phyloP scores from a whole-genome alignment of 2,113 vertebrate genomes.

The Plectropomus leopardus region DNA sequence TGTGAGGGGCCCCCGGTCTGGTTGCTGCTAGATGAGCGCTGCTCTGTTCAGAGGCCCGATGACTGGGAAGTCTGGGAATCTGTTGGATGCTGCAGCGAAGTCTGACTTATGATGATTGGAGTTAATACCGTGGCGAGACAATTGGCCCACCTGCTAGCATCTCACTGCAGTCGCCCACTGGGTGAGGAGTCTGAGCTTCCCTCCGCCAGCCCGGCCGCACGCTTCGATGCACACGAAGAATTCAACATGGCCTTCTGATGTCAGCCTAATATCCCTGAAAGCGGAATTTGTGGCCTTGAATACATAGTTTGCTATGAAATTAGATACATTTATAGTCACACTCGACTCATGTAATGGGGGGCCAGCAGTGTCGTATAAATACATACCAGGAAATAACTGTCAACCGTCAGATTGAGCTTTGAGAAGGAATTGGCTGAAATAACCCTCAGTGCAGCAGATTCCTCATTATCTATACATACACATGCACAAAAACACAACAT shows the following conservation, averaged over 20 bases:
- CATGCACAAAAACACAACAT: slow-evolving; percentile 11
- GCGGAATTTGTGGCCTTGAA: slow-evolving; percentile 35
- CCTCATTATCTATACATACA: slow-evolving; percentile 7
- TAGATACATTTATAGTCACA: slow-evolving; percentile 30
- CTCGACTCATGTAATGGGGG: neutral
- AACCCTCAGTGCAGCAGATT: slow-evolving; percentile 6
- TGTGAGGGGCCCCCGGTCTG: slow-evolving; percentile 55
- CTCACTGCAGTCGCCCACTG: slow-evolving; percentile 6
- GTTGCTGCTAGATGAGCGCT: slow-evolving; percentile 9
- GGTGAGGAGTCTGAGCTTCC: slow-evolving; percentile 39
- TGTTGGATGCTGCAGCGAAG: slow-evolving; percentile 56
- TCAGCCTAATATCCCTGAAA: slow-evolving; percentile 41
- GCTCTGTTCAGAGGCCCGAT: slow-evolving; percentile 50
- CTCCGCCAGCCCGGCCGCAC: slow-evolving; percentile 39
- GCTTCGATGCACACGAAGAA: slow-evolving; percentile 65
- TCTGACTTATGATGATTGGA: slow-evolving; percentile 74
- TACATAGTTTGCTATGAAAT: slow-evolving; percentile 24
- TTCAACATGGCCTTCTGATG: slow-evolving; percentile 49
- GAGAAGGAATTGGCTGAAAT: slow-evolving; percentile 1
- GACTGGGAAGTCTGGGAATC: slow-evolving; percentile 73
- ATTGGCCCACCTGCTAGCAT: slow-evolving; percentile 68
- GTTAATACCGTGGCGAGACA: slow-evolving; percentile 64
- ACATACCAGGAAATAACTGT: slow-evolving; percentile 16
- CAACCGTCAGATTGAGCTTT: neutral
- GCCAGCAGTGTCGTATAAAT: neutral